Evolutionary conservation across 2,888 invertebrate species (phyloP), one percentile per base, ranked within the genome.

Genomic region (Drosophila vallismaia): DNA sequence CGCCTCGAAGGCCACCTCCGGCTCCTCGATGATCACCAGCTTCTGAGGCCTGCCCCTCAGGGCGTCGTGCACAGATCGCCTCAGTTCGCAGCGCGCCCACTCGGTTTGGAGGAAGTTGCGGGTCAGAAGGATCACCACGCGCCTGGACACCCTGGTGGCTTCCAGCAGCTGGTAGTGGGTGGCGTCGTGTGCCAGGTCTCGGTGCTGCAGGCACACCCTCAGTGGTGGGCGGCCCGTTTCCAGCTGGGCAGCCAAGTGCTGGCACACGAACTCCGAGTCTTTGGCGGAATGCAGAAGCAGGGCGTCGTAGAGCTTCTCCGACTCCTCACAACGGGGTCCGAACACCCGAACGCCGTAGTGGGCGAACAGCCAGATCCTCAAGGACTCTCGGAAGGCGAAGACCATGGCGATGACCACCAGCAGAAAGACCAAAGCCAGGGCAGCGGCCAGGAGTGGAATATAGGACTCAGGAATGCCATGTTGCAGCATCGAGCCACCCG

Each of bases 261-360:
- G 96, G 55, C 96, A 94, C 5, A 97, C 96, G 89, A 97, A 97
- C 90, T 96, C 95, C 83, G 97, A 97, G 91, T 98, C 98, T 92
- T 97, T 97, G 36, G 97, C 96, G 83, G 97, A 97, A 92, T 98
- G 98, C 86, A 97, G 95, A 10, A 98, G 95, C 90, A 98, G 97
- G 8, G 97, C 97, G 89, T 98, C 98, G 92, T 97, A 98, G 36
- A 97, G 93, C 88, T 97, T 96, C 89, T 97, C 96, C 56, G 95
- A 94, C 85, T 97, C 96, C 90, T 96, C 97, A 69, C 95, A 95
- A 9, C 95, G 94, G 71, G 94, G 94, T 33, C 94, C 94, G 90
- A 96, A 96, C 71, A 97, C 94, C 76, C 97, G 93, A 26, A 97
- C 94, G 9, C 97, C 97, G 92, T 96, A 97, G 77, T 96, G 95